These are phyloP conservation scores for Phortica variegata DNA, from an alignment of 1,140 invertebrate species.

Conservation along the genomic window DNA sequence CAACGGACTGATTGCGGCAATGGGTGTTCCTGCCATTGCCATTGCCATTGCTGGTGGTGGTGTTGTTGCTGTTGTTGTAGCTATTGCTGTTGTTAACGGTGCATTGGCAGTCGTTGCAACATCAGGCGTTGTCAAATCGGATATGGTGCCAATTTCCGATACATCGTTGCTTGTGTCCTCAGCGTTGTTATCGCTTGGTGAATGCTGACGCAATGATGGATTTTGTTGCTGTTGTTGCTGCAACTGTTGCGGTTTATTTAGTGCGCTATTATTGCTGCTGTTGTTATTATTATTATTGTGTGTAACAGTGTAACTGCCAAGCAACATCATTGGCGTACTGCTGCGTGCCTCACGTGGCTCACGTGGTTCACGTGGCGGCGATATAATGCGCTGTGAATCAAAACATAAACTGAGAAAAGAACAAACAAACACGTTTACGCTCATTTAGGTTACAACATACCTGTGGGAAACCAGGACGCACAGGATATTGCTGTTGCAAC, in stretches of 20 bases:
- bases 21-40: slow-evolving; percentile 5
- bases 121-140: slow-evolving; percentile 50
- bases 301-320: no score
- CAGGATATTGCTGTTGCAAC: slow-evolving; percentile 59
- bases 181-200: slow-evolving; percentile 43
- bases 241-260: slow-evolving; percentile 19
- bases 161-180: slow-evolving; percentile 56
- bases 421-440: no score
- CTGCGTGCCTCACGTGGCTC: slow-evolving; percentile 27
- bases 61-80: no score
- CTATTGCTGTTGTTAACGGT: slow-evolving; percentile 4
- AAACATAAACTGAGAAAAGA: slow-evolving; percentile 1
- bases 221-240: slow-evolving; percentile 14
- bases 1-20: slow-evolving; percentile 15
- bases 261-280: slow-evolving; percentile 11
- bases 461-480: slow-evolving; percentile 73
- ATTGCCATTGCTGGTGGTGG: slow-evolving; percentile 12
- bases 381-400: slow-evolving; percentile 42
- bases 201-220: slow-evolving; percentile 16
- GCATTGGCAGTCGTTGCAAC: neutral
- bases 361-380: slow-evolving; percentile 42
- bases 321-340: slow-evolving; percentile 27
- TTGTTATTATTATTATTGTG: neutral
- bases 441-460: slow-evolving; percentile 33
- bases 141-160: slow-evolving; percentile 55